Conservation (phyloP, 2,797 vertebrate genomes). For the Cynodonichthys magdalenae region DNA sequence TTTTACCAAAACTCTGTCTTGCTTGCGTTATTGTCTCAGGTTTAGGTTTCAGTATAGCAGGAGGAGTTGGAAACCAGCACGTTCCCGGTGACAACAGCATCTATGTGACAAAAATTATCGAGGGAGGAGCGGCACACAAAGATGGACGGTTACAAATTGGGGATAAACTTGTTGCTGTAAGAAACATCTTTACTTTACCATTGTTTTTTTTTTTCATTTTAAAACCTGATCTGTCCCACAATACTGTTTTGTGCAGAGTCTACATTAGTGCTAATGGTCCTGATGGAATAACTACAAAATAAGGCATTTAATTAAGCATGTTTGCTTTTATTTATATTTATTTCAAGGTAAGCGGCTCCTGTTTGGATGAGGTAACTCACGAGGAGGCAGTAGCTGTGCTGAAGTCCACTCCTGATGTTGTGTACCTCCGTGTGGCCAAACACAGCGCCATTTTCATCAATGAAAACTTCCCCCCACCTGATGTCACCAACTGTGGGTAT, state of each 20-base stretch:
- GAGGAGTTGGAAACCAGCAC: slow-evolving; percentile 97
- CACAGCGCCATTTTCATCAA: slow-evolving; percentile 94
- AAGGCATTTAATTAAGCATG: background rate
- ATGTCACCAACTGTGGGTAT: slow-evolving; percentile 94
- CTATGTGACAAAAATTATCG: slow-evolving; percentile 97
- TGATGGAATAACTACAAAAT: background rate
- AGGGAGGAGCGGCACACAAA: slow-evolving; percentile 96
- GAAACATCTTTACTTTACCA: slow-evolving; percentile 29
- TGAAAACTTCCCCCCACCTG: slow-evolving; percentile 92
- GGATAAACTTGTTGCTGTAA: slow-evolving; percentile 96
- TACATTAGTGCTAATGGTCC: background rate
- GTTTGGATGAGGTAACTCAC: slow-evolving; percentile 93
- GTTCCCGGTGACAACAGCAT: slow-evolving; percentile 98
- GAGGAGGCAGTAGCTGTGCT: slow-evolving; percentile 97
- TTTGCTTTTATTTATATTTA: background rate
- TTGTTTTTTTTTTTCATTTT: background rate
- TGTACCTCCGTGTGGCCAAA: slow-evolving; percentile 95
- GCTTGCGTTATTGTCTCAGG: slow-evolving; percentile 73
- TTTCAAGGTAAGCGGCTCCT: slow-evolving; percentile 87
- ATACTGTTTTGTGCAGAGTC: background rate
- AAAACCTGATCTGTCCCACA: background rate
- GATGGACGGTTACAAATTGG: slow-evolving; percentile 96
- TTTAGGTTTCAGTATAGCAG: slow-evolving; percentile 98
- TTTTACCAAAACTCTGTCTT: background rate
- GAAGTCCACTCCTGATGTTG: slow-evolving; percentile 95